A percentile compares a stretch with the other conserved stretches of the same genome.
Conservation (phyloP, 2,888 invertebrate species). For the Athalia circularis region DNA sequence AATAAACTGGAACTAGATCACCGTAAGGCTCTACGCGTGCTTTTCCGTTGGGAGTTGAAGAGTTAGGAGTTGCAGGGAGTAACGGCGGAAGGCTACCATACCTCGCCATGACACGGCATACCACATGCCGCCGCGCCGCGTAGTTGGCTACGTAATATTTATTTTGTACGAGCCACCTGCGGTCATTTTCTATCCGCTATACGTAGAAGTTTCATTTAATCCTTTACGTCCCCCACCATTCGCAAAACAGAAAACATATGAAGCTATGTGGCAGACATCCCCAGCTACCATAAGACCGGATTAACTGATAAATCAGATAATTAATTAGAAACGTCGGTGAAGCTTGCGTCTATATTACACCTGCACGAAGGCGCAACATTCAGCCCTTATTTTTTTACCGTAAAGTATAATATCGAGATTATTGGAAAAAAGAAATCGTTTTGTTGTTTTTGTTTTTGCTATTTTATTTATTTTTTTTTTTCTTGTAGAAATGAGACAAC, state of each 20-base stretch:
- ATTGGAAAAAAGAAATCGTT: no score
- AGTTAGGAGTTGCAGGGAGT: constrained; percentile 1
- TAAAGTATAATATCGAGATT: no score
- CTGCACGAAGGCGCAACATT: no score
- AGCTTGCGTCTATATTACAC: no score
- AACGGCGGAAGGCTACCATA: background rate
- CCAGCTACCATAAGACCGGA: background rate
- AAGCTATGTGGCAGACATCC: background rate
- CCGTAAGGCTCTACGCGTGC: constrained; percentile 54
- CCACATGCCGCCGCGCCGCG: background rate
- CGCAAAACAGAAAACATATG: background rate
- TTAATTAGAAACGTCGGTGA: no score
- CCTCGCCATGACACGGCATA: no score
- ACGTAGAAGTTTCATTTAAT: constrained; percentile 39
- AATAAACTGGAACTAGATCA: constrained; percentile 65
- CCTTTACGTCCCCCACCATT: background rate
- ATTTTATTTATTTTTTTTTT: no score
- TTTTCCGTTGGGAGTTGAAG: constrained; percentile 52
- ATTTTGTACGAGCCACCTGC: constrained; percentile 43
- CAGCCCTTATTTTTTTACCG: no score
- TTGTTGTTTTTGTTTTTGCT: no score
- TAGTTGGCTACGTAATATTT: constrained; percentile 35
- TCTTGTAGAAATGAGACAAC: no score
- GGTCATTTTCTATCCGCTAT: constrained; percentile 16
- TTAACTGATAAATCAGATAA: no score